Base-by-base conservation (phyloP, 1,140 invertebrate species). In the Drosophila guanche region DNA sequence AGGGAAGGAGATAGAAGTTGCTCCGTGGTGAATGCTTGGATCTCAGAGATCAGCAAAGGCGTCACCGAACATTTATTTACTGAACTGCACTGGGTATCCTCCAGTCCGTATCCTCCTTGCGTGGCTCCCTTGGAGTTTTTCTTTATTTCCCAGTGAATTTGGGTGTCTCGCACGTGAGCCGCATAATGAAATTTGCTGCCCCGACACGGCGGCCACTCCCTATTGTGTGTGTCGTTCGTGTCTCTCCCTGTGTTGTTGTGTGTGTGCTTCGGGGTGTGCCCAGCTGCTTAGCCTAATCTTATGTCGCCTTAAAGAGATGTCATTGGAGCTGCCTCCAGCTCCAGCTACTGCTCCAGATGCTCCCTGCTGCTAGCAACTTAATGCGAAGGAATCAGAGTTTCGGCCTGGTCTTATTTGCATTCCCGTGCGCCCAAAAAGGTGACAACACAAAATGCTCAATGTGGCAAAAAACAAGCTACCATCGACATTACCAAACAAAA, bases 141-240 rank as follows among this genome's bases (percentile, higher is more conserved):
- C 77, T 85, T 84, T 88, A 79, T 88, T 79, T 89, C 78, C 61
- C 75, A 88, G 83, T 89, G 85, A 89, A 89, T 89, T 89, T 89
- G 85, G 85, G 89, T 89, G 85, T 89, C 85, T 89, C 80, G 85
- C 85, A 89, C 85, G 85, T 89, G 85, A 89, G 85, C 79, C 60
- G 85, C 85, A 89, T 89, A 89, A 89, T 78, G 74, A 89, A 89
- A 80, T 79, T 76, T 68, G 62, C 33, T 65, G 65, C 53, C 57
- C 45, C 56, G 63, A 65, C 45, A 47, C 68, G 55, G 60, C 33
- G 33, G 33, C 79, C 76, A 84, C 85, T 84, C 79, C 79, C 76
- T 76, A 76, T 73, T 75, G 58, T 79, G 52, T 47, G 53, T 40
- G 50, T 76, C 8, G 29, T 4, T 65, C 48, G 51, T 62, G 29